Conservation (phyloP, 2,888 invertebrate species). For the Camponotus fellah region DNA sequence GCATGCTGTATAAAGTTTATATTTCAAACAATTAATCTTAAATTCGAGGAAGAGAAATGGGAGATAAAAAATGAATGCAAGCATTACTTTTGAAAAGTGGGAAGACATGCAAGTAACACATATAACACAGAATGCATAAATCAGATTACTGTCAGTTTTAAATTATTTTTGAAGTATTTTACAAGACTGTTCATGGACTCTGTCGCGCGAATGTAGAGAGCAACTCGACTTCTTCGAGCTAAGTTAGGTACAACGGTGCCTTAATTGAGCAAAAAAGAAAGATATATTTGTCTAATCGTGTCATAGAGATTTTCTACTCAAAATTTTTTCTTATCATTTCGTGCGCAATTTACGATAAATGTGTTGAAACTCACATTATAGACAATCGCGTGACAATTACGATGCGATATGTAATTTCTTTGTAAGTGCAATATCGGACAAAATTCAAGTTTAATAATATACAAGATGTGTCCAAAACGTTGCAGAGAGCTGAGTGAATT, state of each 20-base stretch:
- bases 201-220: conserved; percentile 59
- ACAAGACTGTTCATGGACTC: conserved; percentile 64
- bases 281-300: conserved; percentile 70
- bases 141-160: neutral
- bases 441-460: neutral
- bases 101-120: neutral
- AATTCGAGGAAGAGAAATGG: conserved; percentile 1
- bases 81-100: conserved; percentile 39
- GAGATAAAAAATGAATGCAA: conserved; percentile 23
- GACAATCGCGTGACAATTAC: neutral
- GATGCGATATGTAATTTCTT: conserved; percentile 8
- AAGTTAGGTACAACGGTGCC: conserved; percentile 75
- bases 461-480: conserved; percentile 1
- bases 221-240: conserved; percentile 68
- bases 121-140: conserved; percentile 2
- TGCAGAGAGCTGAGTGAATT: conserved; percentile 30
- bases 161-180: conserved; percentile 55
- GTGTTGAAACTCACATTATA: neutral
- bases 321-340: conserved; percentile 65
- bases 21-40: conserved; percentile 36
- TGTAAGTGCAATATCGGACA: conserved; percentile 33
- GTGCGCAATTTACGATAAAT: conserved; percentile 47
- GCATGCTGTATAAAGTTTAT: conserved; percentile 27
- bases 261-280: conserved; percentile 70
- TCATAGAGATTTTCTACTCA: conserved; percentile 67